Percentiles rank a stretch among this genome's conserved stretches.
phyloP scores from a whole-genome alignment of 2,888 invertebrate species.

The Dolichopus griseipennis region DNA sequence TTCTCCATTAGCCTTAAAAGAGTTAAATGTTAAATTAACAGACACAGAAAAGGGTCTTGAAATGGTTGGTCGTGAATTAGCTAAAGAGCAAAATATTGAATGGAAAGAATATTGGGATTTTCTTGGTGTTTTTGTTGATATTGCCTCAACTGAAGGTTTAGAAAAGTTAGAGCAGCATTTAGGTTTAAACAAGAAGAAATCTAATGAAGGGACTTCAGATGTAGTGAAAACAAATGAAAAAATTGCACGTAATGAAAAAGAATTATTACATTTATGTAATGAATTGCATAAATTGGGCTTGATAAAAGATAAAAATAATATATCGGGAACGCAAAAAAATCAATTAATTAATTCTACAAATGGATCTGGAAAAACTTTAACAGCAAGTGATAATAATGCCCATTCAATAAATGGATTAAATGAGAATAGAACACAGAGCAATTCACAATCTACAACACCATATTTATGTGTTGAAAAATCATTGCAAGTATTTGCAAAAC shows the following conservation, averaged over 20 bases:
- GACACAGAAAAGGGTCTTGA: constrained; percentile 87
- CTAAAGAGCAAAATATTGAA: constrained; percentile 60
- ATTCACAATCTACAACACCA: constrained; percentile 35
- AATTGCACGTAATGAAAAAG: constrained; percentile 21
- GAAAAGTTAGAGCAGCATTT: constrained; percentile 54
- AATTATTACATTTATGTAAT: constrained; percentile 25
- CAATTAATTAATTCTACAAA: constrained; percentile 18
- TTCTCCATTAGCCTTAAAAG: constrained; percentile 33
- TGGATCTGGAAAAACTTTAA: constrained; percentile 17
- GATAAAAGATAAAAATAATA: constrained; percentile 15
- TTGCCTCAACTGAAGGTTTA: constrained; percentile 66
- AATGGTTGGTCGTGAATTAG: constrained; percentile 62
- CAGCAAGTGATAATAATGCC: constrained; percentile 17
- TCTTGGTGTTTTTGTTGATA: constrained; percentile 69
- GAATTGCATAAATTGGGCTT: constrained; percentile 24
- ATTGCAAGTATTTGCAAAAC: constrained; percentile 58
- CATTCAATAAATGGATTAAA: constrained; percentile 19
- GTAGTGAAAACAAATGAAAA: constrained; percentile 15
- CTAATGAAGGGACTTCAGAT: constrained; percentile 18
- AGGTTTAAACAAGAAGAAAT: constrained; percentile 20
- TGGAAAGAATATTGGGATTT: constrained; percentile 96
- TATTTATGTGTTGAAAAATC: constrained; percentile 53
- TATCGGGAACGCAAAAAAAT: neutral
- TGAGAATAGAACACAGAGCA: constrained; percentile 27
- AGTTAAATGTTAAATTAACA: constrained; percentile 48